Percentiles rank a stretch among this genome's conserved stretches.
These are phyloP conservation scores for Melanotaenia duboulayi DNA, from an alignment of 2,113 vertebrate genomes.

Conservation along the genomic window DNA sequence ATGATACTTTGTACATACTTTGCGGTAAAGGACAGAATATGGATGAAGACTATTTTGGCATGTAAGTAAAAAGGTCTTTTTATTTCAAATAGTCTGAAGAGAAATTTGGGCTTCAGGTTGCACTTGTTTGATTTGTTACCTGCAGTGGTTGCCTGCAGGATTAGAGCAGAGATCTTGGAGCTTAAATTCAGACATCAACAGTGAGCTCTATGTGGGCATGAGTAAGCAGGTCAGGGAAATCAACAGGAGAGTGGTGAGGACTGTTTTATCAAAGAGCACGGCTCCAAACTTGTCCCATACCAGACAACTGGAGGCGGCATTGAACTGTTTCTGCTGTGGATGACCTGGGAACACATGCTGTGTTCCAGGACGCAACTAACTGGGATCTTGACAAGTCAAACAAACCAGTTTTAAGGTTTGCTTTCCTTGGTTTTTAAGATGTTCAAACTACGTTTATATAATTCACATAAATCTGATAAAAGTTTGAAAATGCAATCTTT, in stretches of 20 bases:
- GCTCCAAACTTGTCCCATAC: neutral
- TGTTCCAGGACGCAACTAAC: neutral
- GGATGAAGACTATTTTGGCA: too few relatives aligned
- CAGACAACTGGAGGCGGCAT: neutral
- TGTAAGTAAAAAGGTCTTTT: neutral
- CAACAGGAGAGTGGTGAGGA: neutral
- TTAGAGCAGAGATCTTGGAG: slow-evolving; percentile 23
- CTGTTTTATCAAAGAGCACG: slow-evolving; percentile 16
- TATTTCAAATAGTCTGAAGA: neutral
- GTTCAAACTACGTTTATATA: neutral
- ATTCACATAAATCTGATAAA: neutral
- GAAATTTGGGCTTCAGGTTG: neutral
- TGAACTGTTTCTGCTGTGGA: neutral
- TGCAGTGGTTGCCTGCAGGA: slow-evolving; percentile 19
- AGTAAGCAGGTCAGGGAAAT: slow-evolving; percentile 13
- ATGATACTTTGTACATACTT: too few relatives aligned
- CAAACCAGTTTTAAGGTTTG: too few relatives aligned
- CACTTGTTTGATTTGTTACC: slow-evolving; percentile 19
- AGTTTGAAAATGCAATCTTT: neutral
- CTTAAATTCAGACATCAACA: slow-evolving; percentile 22
- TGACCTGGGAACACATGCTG: neutral
- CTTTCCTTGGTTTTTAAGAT: neutral
- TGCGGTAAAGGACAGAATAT: too few relatives aligned
- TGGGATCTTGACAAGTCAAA: neutral
- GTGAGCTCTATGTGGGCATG: slow-evolving; percentile 6